phyloP scores from a whole-genome alignment of 2,888 invertebrate species.

The Drosophila merina region DNA sequence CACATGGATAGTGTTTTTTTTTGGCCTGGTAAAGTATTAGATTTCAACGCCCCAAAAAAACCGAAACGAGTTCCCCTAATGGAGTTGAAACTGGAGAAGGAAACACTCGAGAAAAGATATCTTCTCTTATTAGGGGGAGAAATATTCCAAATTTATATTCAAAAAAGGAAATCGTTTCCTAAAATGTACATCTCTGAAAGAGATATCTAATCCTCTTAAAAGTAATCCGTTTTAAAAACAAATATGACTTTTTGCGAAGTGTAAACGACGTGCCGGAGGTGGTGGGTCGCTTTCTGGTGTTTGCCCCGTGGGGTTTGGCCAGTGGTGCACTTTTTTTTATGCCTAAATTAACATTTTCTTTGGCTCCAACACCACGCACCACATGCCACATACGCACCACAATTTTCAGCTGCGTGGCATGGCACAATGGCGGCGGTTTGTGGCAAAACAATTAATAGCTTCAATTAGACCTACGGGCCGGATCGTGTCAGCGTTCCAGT shows the following conservation, averaged over 20 bases:
- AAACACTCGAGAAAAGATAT: slow-evolving; percentile 2
- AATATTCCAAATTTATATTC: too few relatives aligned
- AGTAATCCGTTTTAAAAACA: too few relatives aligned
- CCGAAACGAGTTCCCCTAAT: slow-evolving; percentile 56
- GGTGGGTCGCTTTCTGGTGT: slow-evolving; percentile 37
- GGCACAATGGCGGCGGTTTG: slow-evolving; percentile 29
- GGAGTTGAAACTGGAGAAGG: slow-evolving; percentile 26
- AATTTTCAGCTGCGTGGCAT: slow-evolving; percentile 12
- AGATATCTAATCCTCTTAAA: too few relatives aligned
- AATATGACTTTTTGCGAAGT: not conserved
- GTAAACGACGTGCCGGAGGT: slow-evolving; percentile 21
- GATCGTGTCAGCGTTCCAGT: slow-evolving; percentile 53
- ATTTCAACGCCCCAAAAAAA: slow-evolving; percentile 58
- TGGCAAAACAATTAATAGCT: slow-evolving; percentile 76
- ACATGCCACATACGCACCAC: slow-evolving; percentile 20
- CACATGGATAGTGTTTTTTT: slow-evolving; percentile 35
- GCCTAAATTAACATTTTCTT: slow-evolving; percentile 62
- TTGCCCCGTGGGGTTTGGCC: slow-evolving; percentile 31
- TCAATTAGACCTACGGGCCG: slow-evolving; percentile 77
- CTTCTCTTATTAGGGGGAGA: too few relatives aligned
- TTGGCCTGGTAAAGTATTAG: slow-evolving; percentile 61
- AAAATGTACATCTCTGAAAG: not conserved
- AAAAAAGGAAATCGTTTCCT: not conserved
- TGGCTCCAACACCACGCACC: slow-evolving; percentile 39
- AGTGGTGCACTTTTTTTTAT: slow-evolving; percentile 40